Conservation (phyloP, 2,113 vertebrate genomes). For the Sylvia atricapilla region DNA sequence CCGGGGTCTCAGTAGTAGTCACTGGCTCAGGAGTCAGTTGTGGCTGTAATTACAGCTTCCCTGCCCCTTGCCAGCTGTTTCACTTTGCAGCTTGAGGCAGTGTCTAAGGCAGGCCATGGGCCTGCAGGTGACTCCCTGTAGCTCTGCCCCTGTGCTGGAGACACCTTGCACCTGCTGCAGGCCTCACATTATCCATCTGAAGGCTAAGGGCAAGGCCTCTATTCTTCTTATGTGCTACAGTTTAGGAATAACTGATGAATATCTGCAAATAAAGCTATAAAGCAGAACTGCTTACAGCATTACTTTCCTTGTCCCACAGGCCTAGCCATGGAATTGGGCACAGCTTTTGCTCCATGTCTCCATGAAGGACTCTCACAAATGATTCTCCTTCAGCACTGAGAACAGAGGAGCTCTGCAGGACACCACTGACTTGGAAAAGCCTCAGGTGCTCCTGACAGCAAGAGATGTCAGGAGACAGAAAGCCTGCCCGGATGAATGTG, state of each 20-base stretch:
- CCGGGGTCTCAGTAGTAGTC: not conserved
- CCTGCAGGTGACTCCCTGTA: not conserved
- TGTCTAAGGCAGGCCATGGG: not conserved
- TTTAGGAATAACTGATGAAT: not conserved
- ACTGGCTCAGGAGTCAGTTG: not conserved
- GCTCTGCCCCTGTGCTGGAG: not conserved
- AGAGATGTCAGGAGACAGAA: not conserved
- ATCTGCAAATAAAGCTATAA: not conserved
- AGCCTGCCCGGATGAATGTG: not conserved
- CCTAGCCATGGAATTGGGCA: fast-evolving
- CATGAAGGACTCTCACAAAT: not conserved
- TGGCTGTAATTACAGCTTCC: not conserved
- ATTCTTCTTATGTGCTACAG: not conserved
- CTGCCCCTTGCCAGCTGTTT: not conserved
- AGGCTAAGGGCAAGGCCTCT: not conserved
- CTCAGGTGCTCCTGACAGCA: not conserved
- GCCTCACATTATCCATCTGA: not conserved
- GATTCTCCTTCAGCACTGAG: not conserved
- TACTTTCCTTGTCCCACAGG: not conserved
- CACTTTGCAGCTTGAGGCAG: not conserved
- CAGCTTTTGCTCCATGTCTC: not conserved
- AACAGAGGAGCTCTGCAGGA: not conserved
- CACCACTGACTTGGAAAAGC: not conserved
- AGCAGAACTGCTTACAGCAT: not conserved
- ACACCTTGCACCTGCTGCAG: not conserved